Conservation (phyloP, 2,113 vertebrate species). For the Mesoclemmys tuberculata region DNA sequence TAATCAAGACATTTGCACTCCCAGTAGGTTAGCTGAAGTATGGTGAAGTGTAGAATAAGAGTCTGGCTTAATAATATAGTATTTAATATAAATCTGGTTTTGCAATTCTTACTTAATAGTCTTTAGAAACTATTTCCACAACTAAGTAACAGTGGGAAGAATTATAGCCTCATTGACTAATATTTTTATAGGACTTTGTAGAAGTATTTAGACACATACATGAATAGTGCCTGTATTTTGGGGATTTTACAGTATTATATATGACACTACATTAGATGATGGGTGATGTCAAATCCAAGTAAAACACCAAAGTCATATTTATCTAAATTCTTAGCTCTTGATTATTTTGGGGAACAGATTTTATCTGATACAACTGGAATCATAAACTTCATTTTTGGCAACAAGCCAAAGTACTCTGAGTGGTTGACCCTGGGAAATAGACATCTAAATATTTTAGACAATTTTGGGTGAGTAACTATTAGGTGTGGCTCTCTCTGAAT, state of each 20-base stretch:
- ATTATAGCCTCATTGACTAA: background rate
- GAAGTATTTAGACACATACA: background rate
- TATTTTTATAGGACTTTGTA: background rate
- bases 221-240: background rate
- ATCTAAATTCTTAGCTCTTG: background rate
- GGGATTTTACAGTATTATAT: background rate
- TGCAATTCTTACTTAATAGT: background rate
- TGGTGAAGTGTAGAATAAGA: background rate
- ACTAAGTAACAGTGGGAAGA: background rate
- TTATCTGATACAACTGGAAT: background rate
- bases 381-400: background rate
- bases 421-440: background rate
- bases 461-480: constrained; percentile 10
- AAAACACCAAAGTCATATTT: background rate
- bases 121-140: constrained; percentile 27
- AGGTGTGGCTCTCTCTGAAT: constrained; percentile 55
- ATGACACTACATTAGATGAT: background rate
- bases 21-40: background rate
- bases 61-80: constrained; percentile 25
- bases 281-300: background rate
- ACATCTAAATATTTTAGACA: constrained; percentile 45
- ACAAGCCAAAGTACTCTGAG: constrained; percentile 31
- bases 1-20: constrained; percentile 22
- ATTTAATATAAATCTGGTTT: constrained; percentile 33
- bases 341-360: background rate